Percentiles rank a stretch among this genome's conserved stretches.
Conservation (phyloP, 35 echinoderm and acorn worm species). For the Apostichopus parvimensis region DNA sequence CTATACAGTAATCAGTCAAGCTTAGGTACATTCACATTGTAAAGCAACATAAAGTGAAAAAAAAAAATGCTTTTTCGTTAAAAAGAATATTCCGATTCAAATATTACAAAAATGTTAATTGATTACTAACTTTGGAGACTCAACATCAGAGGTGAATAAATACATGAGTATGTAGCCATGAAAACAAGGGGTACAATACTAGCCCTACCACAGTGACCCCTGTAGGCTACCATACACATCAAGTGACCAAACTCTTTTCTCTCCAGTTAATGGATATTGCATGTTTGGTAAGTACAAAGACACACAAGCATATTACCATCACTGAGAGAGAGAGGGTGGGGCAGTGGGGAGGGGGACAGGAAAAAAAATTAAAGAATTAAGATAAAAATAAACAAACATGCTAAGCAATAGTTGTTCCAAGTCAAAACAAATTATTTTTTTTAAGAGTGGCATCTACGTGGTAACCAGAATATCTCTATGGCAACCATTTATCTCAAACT, state of each 20-base stretch:
- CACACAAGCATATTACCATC: too few relatives aligned
- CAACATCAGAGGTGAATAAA: constrained; percentile 6
- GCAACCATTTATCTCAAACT: too few relatives aligned
- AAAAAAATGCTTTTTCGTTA: constrained; percentile 4
- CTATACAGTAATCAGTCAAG: constrained; percentile 56
- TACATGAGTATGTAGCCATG: constrained; percentile 25
- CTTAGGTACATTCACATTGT: constrained; percentile 41
- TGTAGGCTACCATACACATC: constrained; percentile 5
- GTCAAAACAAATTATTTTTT: too few relatives aligned
- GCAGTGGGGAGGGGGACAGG: too few relatives aligned
- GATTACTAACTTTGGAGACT: constrained; percentile 5
- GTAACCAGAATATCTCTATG: too few relatives aligned
- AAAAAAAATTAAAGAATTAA: too few relatives aligned
- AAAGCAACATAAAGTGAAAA: constrained; percentile 41
- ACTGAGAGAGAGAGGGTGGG: too few relatives aligned
- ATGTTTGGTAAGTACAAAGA: neutral
- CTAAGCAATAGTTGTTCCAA: too few relatives aligned
- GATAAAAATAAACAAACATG: too few relatives aligned
- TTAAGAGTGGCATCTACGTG: too few relatives aligned
- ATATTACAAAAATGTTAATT: constrained; percentile 49
- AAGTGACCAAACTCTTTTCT: neutral
- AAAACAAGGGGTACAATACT: constrained; percentile 37
- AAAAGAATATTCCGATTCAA: constrained; percentile 19
- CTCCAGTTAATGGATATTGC: neutral
- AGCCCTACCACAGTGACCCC: neutral